Evolutionary conservation across 2,113 vertebrate species (phyloP).

Genomic region (Tamias sibiricus): DNA sequence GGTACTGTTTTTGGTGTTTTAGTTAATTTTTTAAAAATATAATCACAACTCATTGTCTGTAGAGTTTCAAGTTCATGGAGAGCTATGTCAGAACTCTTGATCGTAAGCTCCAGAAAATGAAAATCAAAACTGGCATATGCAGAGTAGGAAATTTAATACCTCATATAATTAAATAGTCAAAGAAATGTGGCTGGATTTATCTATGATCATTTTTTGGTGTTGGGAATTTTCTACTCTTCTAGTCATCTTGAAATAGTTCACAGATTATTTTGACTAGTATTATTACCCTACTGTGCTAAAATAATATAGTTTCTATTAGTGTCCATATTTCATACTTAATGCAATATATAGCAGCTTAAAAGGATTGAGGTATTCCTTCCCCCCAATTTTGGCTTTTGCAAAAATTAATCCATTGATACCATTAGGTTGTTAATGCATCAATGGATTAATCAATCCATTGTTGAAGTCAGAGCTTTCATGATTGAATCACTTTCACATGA

Average conservation of each 20-base stretch:
- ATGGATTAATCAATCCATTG: too few species aligned
- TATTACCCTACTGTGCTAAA: not conserved
- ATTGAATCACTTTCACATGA: too few species aligned
- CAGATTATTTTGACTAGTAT: not conserved
- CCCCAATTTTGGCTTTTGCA: not conserved
- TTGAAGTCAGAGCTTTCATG: too few species aligned
- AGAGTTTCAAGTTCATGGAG: slow-evolving; percentile 6
- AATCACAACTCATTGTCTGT: not conserved
- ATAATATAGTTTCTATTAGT: slow-evolving; percentile 4
- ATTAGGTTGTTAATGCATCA: too few species aligned
- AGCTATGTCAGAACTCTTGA: not conserved
- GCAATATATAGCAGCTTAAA: not conserved
- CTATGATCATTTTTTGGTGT: too few species aligned
- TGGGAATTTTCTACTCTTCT: not conserved
- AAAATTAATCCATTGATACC: too few species aligned
- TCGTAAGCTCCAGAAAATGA: not conserved
- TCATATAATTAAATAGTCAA: not conserved
- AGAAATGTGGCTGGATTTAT: not conserved
- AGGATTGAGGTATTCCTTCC: too few species aligned
- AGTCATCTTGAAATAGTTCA: not conserved
- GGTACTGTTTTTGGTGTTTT: slow-evolving; percentile 11
- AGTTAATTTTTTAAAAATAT: slow-evolving; percentile 43
- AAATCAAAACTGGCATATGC: not conserved
- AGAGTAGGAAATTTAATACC: not conserved
- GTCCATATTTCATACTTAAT: not conserved